Evolutionary conservation across 2,888 invertebrate genomes (phyloP).

Genomic region (Anarsia innoxiella): DNA sequence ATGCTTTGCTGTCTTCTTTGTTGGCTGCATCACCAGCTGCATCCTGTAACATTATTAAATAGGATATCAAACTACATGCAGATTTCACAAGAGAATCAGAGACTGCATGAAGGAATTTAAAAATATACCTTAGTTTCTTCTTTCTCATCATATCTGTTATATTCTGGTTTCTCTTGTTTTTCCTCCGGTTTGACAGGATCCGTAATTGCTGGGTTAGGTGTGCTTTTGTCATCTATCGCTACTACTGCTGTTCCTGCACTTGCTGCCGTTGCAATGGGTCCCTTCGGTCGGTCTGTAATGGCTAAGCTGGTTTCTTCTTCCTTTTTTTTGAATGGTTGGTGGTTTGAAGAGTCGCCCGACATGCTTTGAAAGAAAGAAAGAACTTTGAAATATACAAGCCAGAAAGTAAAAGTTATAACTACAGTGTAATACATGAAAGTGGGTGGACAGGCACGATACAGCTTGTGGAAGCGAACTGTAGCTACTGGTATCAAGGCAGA

Average conservation of each 20-base stretch:
- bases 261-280: slow-evolving; percentile 26
- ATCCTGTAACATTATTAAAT: too few species aligned
- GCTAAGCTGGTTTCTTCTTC: slow-evolving; percentile 47
- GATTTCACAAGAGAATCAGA: background rate
- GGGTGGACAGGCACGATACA: slow-evolving; percentile 17
- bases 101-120: background rate
- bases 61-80: background rate
- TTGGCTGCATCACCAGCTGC: slow-evolving; percentile 39
- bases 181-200: slow-evolving; percentile 33
- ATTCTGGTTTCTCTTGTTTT: slow-evolving; percentile 42
- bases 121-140: slow-evolving; percentile 33
- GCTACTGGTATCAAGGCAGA: slow-evolving; percentile 11
- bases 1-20: slow-evolving; percentile 26
- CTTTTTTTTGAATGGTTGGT: slow-evolving; percentile 46
- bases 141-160: slow-evolving; percentile 39
- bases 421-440: slow-evolving; percentile 20
- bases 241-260: slow-evolving; percentile 22
- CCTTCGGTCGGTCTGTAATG: slow-evolving; percentile 35
- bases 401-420: slow-evolving; percentile 12
- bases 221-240: slow-evolving; percentile 22
- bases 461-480: background rate
- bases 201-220: slow-evolving; percentile 24
- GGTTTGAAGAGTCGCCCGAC: slow-evolving; percentile 55
- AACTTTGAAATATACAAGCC: slow-evolving; percentile 13
- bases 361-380: slow-evolving; percentile 41